Evolutionary conservation across 2,797 vertebrate species (phyloP).

Genomic region (Eulemur coronatus): DNA sequence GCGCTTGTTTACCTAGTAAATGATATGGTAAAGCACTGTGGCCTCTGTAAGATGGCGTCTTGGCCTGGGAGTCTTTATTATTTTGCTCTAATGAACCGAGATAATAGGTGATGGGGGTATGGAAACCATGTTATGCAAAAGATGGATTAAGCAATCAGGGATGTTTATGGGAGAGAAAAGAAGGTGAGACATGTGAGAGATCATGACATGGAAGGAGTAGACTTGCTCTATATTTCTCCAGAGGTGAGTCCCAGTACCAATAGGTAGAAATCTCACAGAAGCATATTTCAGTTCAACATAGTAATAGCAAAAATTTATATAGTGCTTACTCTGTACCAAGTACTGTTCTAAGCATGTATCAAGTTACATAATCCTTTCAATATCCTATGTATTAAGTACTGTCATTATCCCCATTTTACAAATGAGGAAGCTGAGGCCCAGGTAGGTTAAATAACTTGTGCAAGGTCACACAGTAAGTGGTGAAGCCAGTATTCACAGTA

Average conservation of each 20-base stretch:
- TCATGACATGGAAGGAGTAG: not conserved
- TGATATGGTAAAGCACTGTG: not conserved
- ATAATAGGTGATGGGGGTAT: not conserved
- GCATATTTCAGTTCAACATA: slow-evolving; percentile 23
- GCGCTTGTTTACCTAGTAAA: not conserved
- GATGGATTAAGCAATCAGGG: not conserved
- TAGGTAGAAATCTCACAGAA: not conserved
- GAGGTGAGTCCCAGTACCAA: not conserved
- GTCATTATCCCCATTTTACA: not conserved
- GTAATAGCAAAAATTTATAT: not conserved
- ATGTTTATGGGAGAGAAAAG: not conserved
- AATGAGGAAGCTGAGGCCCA: not conserved
- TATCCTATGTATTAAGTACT: not conserved
- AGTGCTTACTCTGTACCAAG: not conserved
- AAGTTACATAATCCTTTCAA: not conserved
- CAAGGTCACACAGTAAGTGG: not conserved
- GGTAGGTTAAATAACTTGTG: slow-evolving; percentile 1
- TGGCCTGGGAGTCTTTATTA: not conserved
- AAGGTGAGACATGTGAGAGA: not conserved
- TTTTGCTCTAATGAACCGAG: not conserved
- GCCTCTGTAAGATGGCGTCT: not conserved
- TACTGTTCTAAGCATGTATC: not conserved
- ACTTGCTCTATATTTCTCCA: not conserved
- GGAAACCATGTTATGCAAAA: not conserved
- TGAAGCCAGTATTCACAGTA: not conserved